Conservation (phyloP, 2,113 vertebrate genomes). For the Plotosus lineatus region DNA sequence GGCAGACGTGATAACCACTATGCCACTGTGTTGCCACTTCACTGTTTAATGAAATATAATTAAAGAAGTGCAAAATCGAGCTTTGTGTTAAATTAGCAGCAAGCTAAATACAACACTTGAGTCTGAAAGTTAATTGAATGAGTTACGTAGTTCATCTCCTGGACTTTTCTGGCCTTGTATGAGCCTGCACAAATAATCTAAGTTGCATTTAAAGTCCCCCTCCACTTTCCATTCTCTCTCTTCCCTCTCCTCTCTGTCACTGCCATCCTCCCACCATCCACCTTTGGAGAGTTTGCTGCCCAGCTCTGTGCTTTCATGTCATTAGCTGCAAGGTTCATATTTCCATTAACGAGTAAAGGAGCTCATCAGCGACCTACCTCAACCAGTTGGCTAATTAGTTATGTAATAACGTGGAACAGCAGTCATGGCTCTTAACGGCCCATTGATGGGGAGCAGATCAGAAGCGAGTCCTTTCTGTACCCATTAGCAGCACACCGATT, state of each 20-base stretch:
- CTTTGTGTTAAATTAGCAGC: conserved; percentile 7
- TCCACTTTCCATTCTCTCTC: background rate
- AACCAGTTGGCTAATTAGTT: conserved; percentile 60
- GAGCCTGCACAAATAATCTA: background rate
- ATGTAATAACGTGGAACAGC: conserved; percentile 57
- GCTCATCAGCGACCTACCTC: conserved; percentile 58
- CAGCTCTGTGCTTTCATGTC: conserved; percentile 43
- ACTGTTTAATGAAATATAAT: background rate
- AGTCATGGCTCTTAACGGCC: conserved; percentile 49
- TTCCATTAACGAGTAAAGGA: conserved; percentile 59
- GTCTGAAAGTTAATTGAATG: background rate
- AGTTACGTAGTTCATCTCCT: background rate
- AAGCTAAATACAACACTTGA: background rate
- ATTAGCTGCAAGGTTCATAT: conserved; percentile 54
- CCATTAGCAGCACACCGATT: conserved; percentile 54
- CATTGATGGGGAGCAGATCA: conserved; percentile 54
- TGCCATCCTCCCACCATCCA: conserved; percentile 15
- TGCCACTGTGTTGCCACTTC: too few species aligned
- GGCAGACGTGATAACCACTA: too few species aligned
- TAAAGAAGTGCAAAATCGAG: background rate
- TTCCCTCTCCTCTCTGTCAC: background rate
- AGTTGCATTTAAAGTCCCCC: background rate
- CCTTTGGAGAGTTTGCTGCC: conserved; percentile 22
- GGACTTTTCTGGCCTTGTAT: background rate
- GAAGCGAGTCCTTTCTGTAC: conserved; percentile 43